phyloP scores from a whole-genome alignment of 37 sponge, comb jelly and placozoan genomes.

The Theonella swinhoei region DNA sequence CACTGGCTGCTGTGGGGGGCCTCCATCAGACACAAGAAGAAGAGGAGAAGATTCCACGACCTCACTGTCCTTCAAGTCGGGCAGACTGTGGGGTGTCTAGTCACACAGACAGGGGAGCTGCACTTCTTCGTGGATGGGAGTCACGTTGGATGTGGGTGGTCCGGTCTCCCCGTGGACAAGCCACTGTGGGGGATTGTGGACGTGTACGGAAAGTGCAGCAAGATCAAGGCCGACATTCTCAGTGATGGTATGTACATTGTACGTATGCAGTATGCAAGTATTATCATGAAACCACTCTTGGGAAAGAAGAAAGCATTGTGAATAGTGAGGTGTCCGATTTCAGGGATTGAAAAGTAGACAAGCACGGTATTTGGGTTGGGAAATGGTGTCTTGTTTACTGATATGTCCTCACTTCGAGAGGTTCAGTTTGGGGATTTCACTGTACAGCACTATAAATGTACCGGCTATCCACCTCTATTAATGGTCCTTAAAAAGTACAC shows the following conservation, averaged over 20 bases:
- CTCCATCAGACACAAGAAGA: constrained; percentile 76
- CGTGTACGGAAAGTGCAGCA: constrained; percentile 64
- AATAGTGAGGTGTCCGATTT: too few relatives aligned
- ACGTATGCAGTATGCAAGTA: too few relatives aligned
- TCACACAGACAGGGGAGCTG: constrained; percentile 75
- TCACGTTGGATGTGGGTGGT: constrained; percentile 74
- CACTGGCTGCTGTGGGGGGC: constrained; percentile 88
- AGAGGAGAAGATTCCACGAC: constrained; percentile 67
- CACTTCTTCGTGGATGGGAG: constrained; percentile 74
- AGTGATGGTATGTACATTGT: not conserved
- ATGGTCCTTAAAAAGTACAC: too few relatives aligned
- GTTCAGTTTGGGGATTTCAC: too few relatives aligned
- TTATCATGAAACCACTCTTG: too few relatives aligned
- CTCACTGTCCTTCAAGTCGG: constrained; percentile 68
- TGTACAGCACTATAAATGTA: too few relatives aligned
- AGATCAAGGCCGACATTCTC: not conserved
- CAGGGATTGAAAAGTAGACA: too few relatives aligned
- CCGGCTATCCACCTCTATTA: too few relatives aligned
- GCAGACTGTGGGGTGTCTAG: constrained; percentile 69
- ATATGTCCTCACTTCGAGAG: too few relatives aligned
- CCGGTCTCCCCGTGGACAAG: constrained; percentile 70
- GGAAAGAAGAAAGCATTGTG: too few relatives aligned
- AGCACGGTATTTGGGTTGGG: too few relatives aligned
- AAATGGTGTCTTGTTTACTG: too few relatives aligned
- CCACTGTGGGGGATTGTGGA: constrained; percentile 88